Base-by-base conservation (phyloP, 2,797 vertebrate genomes). In the Rallus crepitans region DNA sequence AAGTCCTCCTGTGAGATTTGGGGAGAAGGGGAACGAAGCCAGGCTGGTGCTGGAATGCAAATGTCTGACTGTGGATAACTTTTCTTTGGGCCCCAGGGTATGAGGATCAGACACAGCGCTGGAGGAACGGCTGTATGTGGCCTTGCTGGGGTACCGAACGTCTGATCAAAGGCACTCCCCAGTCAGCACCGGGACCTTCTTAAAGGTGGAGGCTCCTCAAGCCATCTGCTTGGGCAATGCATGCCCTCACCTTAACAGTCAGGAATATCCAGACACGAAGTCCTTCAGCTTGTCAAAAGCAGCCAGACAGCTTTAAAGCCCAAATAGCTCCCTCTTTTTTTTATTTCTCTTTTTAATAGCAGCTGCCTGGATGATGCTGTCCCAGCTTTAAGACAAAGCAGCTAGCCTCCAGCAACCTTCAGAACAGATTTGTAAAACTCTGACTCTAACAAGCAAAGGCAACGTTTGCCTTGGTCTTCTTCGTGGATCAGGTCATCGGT, bases 391-490 rank as follows among this genome's bases (percentile, higher is more conserved):
- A 86, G 83, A 50, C 81, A 77, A 77, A 89, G 76, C 15, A 66
- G 70, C 82, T 87, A 92, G 90, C 87, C 94, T 91, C 56, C 89
- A 96, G 96, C 92, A 93, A 39, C 84, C 93, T 95, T 95, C 93
- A 90, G 70, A 93, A 90, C 48, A 35, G 45, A 93, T 95, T 86
- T 90, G 90, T 92, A 73, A 86, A 95, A 90, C 68, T 79, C 68
- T 68, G 16, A 64, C 19, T 89, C 63, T 87, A 94, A 96, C 70
- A 53, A 87, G 86, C 40, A 55, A 95, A 90, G 94, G 92, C 94
- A 92, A n/a, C n/a, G n/a, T n/a, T n/a, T n/a, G n/a, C n/a, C n/a
- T n/a, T n/a, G n/a, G n/a, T n/a, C 85, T 57, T 83, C 60, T 80
- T 78, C 3, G 0, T n/a, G 52, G 27, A 30, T 4, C 64, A 69